Evolutionary conservation across 2,797 vertebrate genomes (phyloP).

Genomic region (Crax fasciolata): DNA sequence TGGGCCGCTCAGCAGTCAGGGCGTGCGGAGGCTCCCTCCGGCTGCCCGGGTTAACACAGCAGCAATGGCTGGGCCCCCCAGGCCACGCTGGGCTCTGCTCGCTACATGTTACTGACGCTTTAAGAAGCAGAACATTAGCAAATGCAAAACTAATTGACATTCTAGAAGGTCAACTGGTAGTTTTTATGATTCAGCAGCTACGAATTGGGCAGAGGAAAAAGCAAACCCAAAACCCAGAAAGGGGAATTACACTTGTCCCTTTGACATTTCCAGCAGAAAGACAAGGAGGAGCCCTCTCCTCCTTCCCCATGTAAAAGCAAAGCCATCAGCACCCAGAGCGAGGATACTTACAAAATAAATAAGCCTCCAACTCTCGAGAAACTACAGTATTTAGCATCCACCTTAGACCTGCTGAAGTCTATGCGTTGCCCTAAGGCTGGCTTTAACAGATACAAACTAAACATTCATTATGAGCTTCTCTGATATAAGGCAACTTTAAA

Average conservation of each 20-base stretch:
- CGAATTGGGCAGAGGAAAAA: conserved; percentile 55
- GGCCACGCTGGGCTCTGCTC: conserved; percentile 22
- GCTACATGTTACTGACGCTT: conserved; percentile 60
- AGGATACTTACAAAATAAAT: conserved; percentile 70
- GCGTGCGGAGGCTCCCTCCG: background rate
- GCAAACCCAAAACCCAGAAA: background rate
- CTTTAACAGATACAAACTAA: conserved; percentile 79
- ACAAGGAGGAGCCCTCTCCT: conserved; percentile 57
- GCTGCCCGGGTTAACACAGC: conserved; percentile 50
- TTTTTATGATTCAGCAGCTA: conserved; percentile 70
- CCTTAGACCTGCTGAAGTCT: conserved; percentile 73
- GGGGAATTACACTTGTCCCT: conserved; percentile 20
- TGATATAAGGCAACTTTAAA: conserved; percentile 87
- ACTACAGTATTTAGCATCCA: conserved; percentile 66
- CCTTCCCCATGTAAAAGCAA: background rate
- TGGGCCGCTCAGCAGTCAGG: conserved; percentile 55
- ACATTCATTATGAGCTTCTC: conserved; percentile 82
- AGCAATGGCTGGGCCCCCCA: conserved; percentile 40
- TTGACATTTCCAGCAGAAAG: conserved; percentile 54
- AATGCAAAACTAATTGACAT: conserved; percentile 61
- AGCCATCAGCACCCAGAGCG: background rate
- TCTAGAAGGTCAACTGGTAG: conserved; percentile 65
- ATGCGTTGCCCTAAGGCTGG: conserved; percentile 79
- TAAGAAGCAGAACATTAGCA: conserved; percentile 68
- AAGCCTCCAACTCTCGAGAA: conserved; percentile 66